phyloP scores from a whole-genome alignment of 2,888 invertebrate species.

The Vesta saturnalis region DNA sequence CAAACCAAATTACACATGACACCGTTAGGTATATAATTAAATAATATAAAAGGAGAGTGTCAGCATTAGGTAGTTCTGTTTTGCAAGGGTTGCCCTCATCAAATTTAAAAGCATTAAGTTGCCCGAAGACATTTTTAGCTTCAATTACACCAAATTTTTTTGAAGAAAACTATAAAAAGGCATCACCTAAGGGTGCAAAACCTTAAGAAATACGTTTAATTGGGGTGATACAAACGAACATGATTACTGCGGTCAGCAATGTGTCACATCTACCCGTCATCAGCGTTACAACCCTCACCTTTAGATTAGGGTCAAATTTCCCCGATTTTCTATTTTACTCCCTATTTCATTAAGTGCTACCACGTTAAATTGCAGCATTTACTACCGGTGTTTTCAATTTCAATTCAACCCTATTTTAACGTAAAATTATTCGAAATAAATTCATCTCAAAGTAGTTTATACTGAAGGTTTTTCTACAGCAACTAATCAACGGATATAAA shows the following conservation, averaged over 20 bases:
- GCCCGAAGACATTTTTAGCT: not conserved
- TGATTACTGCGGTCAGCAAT: constrained; percentile 47
- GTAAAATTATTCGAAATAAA: not conserved
- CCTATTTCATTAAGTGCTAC: constrained; percentile 42
- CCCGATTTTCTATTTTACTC: constrained; percentile 42
- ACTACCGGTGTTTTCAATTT: constrained; percentile 44
- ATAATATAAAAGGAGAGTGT: too few species aligned
- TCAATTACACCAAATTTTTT: constrained; percentile 8
- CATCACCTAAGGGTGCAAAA: constrained; percentile 24
- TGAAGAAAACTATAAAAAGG: too few species aligned
- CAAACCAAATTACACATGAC: too few species aligned
- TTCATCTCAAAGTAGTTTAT: too few species aligned
- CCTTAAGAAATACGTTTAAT: constrained; percentile 44
- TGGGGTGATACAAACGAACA: constrained; percentile 45
- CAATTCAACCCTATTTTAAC: constrained; percentile 14
- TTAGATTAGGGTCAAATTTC: constrained; percentile 44
- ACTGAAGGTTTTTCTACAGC: too few species aligned
- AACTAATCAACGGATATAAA: too few species aligned
- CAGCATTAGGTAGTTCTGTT: too few species aligned
- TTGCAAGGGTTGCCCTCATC: too few species aligned
- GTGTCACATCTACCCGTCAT: constrained; percentile 45
- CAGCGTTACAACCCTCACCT: constrained; percentile 42
- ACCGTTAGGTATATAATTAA: too few species aligned
- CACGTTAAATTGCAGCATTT: constrained; percentile 34
- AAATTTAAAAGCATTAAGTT: too few species aligned